These are phyloP conservation scores for Bombylius discolor DNA, from an alignment of 2,888 invertebrate genomes.

Conservation along the genomic window DNA sequence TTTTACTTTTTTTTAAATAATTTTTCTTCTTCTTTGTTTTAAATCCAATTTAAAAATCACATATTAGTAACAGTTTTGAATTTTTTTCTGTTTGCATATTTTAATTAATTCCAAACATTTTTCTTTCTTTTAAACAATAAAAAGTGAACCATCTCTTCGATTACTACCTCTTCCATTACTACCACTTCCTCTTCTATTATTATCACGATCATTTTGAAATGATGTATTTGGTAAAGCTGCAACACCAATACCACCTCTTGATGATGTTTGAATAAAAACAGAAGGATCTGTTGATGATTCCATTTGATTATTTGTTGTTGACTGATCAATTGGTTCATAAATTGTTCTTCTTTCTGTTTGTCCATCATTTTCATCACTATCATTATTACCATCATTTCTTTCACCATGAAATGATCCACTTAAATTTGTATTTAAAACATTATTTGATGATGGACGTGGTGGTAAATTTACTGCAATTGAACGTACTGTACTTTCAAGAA, in stretches of 20 bases:
- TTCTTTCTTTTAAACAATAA: not conserved
- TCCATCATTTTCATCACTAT: conserved; percentile 12
- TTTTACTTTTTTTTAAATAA: not conserved
- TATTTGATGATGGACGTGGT: conserved; percentile 25
- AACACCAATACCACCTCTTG: conserved; percentile 32
- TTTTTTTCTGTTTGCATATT: too few relatives aligned
- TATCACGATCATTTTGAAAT: not conserved
- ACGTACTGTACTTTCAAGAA: conserved; percentile 3
- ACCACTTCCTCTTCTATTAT: not conserved
- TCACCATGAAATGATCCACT: conserved; percentile 35
- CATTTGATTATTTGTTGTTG: conserved; percentile 2
- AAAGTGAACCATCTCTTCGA: not conserved
- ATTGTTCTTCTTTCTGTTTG: conserved; percentile 23
- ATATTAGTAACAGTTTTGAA: not conserved
- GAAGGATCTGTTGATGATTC: conserved; percentile 18
- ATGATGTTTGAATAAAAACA: conserved; percentile 30
- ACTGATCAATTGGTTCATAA: conserved; percentile 26
- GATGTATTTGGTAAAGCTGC: conserved; percentile 29
- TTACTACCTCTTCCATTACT: not conserved
- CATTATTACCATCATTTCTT: conserved; percentile 19
- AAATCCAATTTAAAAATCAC: not conserved
- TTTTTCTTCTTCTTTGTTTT: not conserved
- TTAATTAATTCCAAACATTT: too few relatives aligned
- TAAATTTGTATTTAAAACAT: conserved; percentile 36
- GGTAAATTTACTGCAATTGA: conserved; percentile 4